A percentile compares a stretch with the other conserved stretches of the same genome.
phyloP scores from a whole-genome alignment of 1,140 invertebrate species.

The Dendrolimus punctatus region DNA sequence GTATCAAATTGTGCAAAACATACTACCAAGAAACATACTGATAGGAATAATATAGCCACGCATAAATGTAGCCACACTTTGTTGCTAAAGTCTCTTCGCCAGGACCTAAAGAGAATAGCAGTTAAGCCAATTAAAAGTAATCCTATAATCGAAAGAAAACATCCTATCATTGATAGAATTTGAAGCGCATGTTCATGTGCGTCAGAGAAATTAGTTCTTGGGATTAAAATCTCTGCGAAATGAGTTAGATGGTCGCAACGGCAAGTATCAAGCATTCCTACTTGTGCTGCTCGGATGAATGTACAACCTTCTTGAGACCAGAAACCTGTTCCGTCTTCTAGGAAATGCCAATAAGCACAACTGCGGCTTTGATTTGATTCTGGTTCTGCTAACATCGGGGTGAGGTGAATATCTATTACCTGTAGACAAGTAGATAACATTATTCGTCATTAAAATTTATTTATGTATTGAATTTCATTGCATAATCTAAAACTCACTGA shows the following conservation, averaged over 20 bases:
- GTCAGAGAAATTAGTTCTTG: slow-evolving; percentile 39
- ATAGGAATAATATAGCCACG: slow-evolving; percentile 48
- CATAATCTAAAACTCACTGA: too few species aligned
- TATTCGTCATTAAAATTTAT: slow-evolving; percentile 2
- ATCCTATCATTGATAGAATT: slow-evolving; percentile 58
- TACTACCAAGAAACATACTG: slow-evolving; percentile 49
- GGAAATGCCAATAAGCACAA: slow-evolving; percentile 66
- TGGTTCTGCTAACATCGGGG: slow-evolving; percentile 21
- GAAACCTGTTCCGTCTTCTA: slow-evolving; percentile 30
- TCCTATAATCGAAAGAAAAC: slow-evolving; percentile 59
- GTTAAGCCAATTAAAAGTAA: slow-evolving; percentile 57
- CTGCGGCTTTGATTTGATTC: slow-evolving; percentile 40
- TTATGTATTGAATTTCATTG: too few species aligned
- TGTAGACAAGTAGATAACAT: slow-evolving; percentile 22
- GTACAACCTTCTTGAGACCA: slow-evolving; percentile 63
- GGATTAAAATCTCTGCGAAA: slow-evolving; percentile 65
- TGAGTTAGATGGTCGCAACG: slow-evolving; percentile 68
- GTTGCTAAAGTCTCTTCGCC: slow-evolving; percentile 66
- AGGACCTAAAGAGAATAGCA: slow-evolving; percentile 56
- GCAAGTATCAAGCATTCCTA: slow-evolving; percentile 54
- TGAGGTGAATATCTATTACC: slow-evolving; percentile 58
- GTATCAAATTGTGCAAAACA: slow-evolving; percentile 41
- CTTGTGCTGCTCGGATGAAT: slow-evolving; percentile 31
- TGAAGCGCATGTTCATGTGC: slow-evolving; percentile 41
- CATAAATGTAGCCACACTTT: slow-evolving; percentile 70